Conservation (phyloP, 2,888 invertebrate genomes). For the Luperina nickerlii region DNA sequence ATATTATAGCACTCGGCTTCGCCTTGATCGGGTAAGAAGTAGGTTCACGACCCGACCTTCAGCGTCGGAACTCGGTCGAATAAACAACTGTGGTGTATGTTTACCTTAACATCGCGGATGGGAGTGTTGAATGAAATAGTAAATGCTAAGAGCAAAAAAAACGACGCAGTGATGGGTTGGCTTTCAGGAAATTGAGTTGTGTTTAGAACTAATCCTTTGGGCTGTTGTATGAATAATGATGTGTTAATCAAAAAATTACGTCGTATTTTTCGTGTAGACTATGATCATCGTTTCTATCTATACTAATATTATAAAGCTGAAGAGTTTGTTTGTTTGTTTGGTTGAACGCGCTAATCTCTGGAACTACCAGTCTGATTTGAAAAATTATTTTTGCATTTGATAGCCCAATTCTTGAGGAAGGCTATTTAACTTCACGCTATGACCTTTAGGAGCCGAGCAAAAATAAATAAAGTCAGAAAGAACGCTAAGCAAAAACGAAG, state of each 20-base stretch:
- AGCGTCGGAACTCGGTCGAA: conserved; percentile 49
- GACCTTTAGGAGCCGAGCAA: no score
- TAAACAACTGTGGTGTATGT: conserved; percentile 58
- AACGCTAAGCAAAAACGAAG: no score
- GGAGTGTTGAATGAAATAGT: conserved; percentile 66
- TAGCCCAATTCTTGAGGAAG: no score
- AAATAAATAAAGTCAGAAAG: no score
- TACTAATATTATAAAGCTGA: no score
- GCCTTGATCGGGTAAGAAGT: conserved; percentile 57
- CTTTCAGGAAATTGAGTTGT: conserved; percentile 35
- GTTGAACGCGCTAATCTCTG: no score
- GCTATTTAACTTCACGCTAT: no score
- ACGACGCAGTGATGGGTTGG: conserved; percentile 42
- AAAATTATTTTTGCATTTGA: no score
- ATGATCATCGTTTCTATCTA: no score
- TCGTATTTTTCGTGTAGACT: background rate
- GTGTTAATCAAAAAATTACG: background rate
- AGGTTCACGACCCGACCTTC: conserved; percentile 64
- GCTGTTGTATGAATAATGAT: conserved; percentile 9
- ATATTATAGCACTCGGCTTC: conserved; percentile 39
- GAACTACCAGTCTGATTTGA: no score
- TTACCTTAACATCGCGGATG: conserved; percentile 43
- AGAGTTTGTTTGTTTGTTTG: no score
- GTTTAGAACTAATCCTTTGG: conserved; percentile 1
- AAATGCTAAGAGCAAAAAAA: conserved; percentile 38